Percentiles rank a stretch among this genome's conserved stretches.
phyloP scores from a whole-genome alignment of 2,888 invertebrate genomes.

The Achlya flavicornis region DNA sequence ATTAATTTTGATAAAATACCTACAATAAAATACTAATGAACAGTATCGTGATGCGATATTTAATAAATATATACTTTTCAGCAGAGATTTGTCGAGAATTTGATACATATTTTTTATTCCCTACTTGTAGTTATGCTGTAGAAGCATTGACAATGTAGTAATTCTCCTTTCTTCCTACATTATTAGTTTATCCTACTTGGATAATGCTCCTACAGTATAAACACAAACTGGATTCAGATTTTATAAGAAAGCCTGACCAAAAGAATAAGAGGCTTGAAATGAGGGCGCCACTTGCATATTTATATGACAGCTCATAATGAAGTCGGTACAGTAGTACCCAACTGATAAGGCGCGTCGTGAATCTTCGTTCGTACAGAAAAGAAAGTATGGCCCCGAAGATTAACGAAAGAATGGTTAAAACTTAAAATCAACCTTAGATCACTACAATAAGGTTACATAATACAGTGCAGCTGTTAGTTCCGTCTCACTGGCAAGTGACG shows the following conservation, averaged over 20 bases:
- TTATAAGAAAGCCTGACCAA: slow-evolving; percentile 4
- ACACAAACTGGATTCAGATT: background rate
- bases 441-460: no score
- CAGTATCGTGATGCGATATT: background rate
- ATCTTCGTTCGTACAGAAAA: no score
- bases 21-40: background rate
- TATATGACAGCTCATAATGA: background rate
- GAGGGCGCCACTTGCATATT: slow-evolving; percentile 5
- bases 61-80: no score
- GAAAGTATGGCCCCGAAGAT: no score
- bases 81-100: background rate
- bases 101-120: background rate
- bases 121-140: background rate
- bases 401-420: no score
- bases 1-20: background rate
- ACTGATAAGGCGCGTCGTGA: no score
- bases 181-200: background rate
- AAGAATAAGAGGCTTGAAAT: background rate
- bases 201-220: background rate
- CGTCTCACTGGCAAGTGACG: no score
- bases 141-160: background rate
- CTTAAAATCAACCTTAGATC: no score
- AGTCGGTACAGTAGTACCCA: background rate
- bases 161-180: background rate
- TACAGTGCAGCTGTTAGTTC: no score